phyloP scores from a whole-genome alignment of 2,888 invertebrate species.

The Temnothorax unifasciatus region DNA sequence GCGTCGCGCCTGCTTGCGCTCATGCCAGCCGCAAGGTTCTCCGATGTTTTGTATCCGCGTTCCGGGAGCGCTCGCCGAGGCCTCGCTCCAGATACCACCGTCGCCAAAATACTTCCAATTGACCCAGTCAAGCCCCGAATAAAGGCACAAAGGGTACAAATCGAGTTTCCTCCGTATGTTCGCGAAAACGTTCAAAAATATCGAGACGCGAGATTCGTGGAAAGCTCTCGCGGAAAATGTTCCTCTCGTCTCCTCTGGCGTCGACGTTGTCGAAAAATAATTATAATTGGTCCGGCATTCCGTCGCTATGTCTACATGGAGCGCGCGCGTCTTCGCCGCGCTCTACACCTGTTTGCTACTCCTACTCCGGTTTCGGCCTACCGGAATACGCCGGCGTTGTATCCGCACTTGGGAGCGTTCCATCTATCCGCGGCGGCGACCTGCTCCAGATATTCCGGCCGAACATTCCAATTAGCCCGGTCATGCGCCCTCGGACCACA shows the following conservation, averaged over 20 bases:
- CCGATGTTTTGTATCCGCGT: conserved; percentile 65
- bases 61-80: conserved; percentile 64
- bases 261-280: conserved; percentile 17
- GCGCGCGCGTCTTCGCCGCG: conserved; percentile 15
- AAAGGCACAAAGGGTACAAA: conserved; percentile 16
- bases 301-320: background rate
- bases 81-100: conserved; percentile 77
- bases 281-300: conserved; percentile 14
- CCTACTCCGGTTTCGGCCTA: conserved; percentile 17
- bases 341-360: conserved; percentile 22
- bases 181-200: background rate
- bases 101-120: conserved; percentile 78
- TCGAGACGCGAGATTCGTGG: background rate
- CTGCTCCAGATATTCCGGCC: conserved; percentile 81
- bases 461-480: conserved; percentile 82
- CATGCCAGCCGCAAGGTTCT: conserved; percentile 79
- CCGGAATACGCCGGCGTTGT: conserved; percentile 46
- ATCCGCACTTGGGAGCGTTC: conserved; percentile 57
- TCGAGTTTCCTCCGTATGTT: background rate
- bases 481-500: conserved; percentile 71
- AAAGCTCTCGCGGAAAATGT: background rate
- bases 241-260: background rate
- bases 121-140: conserved; percentile 29
- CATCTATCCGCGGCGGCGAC: conserved; percentile 66
- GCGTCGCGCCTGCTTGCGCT: conserved; percentile 80